Base-by-base conservation (phyloP, 2,797 vertebrate species). In the Microcaecilia unicolor region DNA sequence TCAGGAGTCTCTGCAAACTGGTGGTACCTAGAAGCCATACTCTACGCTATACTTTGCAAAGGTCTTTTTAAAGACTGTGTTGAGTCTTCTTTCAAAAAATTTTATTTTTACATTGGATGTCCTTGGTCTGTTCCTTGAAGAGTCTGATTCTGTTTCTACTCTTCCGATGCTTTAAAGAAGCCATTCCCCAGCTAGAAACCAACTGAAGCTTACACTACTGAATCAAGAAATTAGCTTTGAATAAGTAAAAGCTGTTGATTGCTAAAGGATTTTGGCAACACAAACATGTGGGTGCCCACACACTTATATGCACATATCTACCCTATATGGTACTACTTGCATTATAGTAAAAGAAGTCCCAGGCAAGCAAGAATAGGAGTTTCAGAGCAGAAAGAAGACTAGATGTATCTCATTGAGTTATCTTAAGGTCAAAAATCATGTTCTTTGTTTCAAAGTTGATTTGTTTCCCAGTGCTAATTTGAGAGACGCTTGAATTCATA, bases 401-500 rank as follows among this genome's bases (percentile, higher is more conserved):
- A n/a, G n/a, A n/a, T n/a, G n/a, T n/a, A n/a, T n/a, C n/a, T n/a
- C n/a, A n/a, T n/a, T n/a, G n/a, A n/a, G n/a, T n/a, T n/a, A n/a
- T n/a, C n/a, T n/a, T n/a, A n/a, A n/a, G n/a, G n/a, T 58, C 45
- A 4, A 22, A 40, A 33, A 34, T 18, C 17, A 11, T 53, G 27
- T 47, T 17, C 25, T 48, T 35, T 54, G 48, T 34, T 46, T 40
- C 11, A 7, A n/a, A 13, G 10, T 14, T 32, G 18, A 46, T 32
- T 41, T 35, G 16, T 67, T 34, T 40, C 26, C 9, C 28, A 41
- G 30, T n/a, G 55, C 28, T 5, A 3, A 50, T 26, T 62, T 40
- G 72, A 78, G 58, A 64, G 69, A 69, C 76, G 32, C 50, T 45
- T 34, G 51, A 21, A 58, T 64, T 58, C 41, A 42, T 49, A 51